Evolutionary conservation across 2,888 invertebrate genomes (phyloP).

Genomic region (Zaprionus obscuricornis): DNA sequence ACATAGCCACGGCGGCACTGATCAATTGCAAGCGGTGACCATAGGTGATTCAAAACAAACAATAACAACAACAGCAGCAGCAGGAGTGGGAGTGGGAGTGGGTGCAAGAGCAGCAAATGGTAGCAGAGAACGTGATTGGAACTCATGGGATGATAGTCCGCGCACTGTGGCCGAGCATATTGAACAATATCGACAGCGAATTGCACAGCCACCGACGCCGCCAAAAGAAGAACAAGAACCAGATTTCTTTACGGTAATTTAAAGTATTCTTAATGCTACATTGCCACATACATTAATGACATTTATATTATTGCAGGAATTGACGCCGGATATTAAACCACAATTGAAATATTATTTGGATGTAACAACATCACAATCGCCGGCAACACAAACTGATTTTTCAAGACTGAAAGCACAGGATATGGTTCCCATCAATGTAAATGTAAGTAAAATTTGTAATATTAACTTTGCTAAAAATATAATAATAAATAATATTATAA

Average conservation of each 20-base stretch:
- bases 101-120: background rate
- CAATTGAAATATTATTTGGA: constrained; percentile 85
- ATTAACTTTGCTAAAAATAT: background rate
- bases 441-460: constrained; percentile 57
- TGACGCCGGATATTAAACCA: constrained; percentile 86
- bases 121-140: constrained; percentile 85
- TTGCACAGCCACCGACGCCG: constrained; percentile 83
- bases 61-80: constrained; percentile 4
- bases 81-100: no score
- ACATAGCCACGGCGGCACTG: constrained; percentile 64
- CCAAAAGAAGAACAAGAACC: constrained; percentile 83
- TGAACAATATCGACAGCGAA: constrained; percentile 86
- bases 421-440: constrained; percentile 83
- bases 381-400: constrained; percentile 70
- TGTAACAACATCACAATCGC: constrained; percentile 55
- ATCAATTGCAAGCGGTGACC: constrained; percentile 85
- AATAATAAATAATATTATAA: constrained; percentile 1
- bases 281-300: background rate
- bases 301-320: constrained; percentile 83
- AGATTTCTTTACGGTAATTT: constrained; percentile 85
- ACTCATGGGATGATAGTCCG: constrained; percentile 86
- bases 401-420: constrained; percentile 84
- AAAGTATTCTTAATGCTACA: background rate
- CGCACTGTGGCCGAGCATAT: constrained; percentile 86
- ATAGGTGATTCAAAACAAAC: constrained; percentile 73